Base-by-base conservation (phyloP, 2,888 invertebrate species). In the Metellina segmentata region DNA sequence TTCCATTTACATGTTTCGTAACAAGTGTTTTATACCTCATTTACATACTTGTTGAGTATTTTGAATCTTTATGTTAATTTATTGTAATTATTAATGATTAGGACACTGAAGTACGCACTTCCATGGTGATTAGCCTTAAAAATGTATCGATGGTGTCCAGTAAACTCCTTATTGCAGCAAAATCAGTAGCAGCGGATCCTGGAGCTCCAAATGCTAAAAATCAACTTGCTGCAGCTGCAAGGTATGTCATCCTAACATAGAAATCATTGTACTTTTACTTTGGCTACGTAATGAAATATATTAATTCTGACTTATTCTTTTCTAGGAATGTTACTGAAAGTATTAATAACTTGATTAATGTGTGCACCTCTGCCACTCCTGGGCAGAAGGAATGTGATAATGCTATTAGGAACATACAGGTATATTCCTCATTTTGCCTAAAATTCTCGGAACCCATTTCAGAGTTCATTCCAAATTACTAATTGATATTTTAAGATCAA, bases 351-450 rank as follows among this genome's bases (percentile, higher is more conserved):
- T 95, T 99, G 93, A 97, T 99, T 93, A 97, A 97, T 95, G 97
- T 97, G 7, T 97, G 97, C 94, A 98, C 98, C 0, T 97, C 97
- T 69, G 98, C 98, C 0, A 98, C 98, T 0, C 99, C 99, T 0
- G 98, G 99, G 0, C 98, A 99, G 95, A 98, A 98, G 95, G 99
- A 99, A 94, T 99, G 99, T 95, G 98, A 98, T 94, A 98, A 98
- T 93, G 99, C 99, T 0, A 97, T 99, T 86, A 96, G 99, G 93
- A 97, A 98, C 95, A 98, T 99, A 91, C 97, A 98, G 95, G 95
- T 95, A 92, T 86, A 85, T 71, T 20, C 52, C n/a, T 79, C 61
- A 11, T 72, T 20, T 72, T 72, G 7, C 11, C 34, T 34, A 2
- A 61, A 81, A n/a, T 53, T 9, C 11, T 8, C 0, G 16, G 7